phyloP scores from a whole-genome alignment of 2,888 invertebrate genomes.

The Hydrotaea diabolus region DNA sequence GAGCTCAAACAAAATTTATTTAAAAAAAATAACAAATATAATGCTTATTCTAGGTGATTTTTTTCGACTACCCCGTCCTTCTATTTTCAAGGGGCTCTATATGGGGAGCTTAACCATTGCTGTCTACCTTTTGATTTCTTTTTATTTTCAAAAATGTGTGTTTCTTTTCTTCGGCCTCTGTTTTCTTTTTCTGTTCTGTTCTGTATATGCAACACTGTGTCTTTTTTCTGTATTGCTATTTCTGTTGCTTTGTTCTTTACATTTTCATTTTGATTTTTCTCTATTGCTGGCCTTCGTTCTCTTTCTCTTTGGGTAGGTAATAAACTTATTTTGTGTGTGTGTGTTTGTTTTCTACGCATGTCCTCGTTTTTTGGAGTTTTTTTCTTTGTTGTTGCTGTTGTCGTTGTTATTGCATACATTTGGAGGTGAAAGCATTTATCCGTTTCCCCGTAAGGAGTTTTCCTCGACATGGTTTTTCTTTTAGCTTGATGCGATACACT shows the following conservation, averaged over 20 bases:
- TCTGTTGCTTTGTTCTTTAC: not conserved
- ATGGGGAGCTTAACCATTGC: no score
- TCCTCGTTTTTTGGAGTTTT: not conserved
- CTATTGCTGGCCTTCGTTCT: not conserved
- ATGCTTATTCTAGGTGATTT: not conserved
- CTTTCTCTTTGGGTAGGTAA: not conserved
- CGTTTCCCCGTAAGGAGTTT: no score
- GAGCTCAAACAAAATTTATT: conserved; percentile 16
- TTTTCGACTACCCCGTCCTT: no score
- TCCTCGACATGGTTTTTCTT: no score
- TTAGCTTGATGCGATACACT: no score
- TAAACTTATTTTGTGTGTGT: not conserved
- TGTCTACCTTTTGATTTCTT: no score
- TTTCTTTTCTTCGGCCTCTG: no score
- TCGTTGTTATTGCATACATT: conserved; percentile 28
- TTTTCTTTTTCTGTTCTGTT: no score
- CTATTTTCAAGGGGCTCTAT: no score
- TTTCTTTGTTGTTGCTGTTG: no score
- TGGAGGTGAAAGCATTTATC: not conserved
- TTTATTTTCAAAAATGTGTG: no score
- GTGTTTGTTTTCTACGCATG: conserved; percentile 50
- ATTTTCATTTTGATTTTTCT: not conserved
- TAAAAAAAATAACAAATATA: not conserved
- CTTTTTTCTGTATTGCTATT: conserved; percentile 10
- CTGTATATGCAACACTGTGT: not conserved